Percentiles rank a stretch among this genome's conserved stretches.
Conservation (phyloP, 2,797 vertebrate genomes). For the Clarias fuscus region DNA sequence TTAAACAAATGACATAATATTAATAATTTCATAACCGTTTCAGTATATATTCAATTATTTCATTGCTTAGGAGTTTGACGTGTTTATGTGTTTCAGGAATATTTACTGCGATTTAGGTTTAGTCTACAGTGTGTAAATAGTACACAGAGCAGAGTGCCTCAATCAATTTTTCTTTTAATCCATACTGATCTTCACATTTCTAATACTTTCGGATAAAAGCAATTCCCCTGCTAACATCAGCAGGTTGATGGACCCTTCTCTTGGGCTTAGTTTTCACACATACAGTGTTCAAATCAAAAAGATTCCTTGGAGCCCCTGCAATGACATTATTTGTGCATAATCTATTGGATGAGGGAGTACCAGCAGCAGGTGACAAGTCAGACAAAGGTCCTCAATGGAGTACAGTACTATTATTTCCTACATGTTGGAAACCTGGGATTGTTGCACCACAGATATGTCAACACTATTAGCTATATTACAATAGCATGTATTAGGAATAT, state of each 20-base stretch:
- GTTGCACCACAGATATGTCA: background rate
- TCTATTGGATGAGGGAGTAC: background rate
- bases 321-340: background rate
- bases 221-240: background rate
- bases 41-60: background rate
- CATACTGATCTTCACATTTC: background rate
- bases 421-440: background rate
- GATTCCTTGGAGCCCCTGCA: background rate
- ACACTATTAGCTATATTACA: background rate
- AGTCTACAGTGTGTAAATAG: background rate
- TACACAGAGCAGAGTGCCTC: background rate
- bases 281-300: background rate
- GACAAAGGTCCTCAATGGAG: background rate
- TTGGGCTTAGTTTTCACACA: background rate
- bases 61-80: background rate
- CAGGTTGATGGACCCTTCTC: background rate
- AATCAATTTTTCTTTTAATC: background rate
- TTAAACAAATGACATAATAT: background rate
- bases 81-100: background rate
- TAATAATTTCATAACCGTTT: background rate
- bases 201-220: background rate
- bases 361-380: background rate
- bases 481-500: background rate
- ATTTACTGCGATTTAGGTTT: background rate
- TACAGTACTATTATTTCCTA: background rate